Evolutionary conservation across 2,797 vertebrate species (phyloP).

Genomic region (Salmo trutta): DNA sequence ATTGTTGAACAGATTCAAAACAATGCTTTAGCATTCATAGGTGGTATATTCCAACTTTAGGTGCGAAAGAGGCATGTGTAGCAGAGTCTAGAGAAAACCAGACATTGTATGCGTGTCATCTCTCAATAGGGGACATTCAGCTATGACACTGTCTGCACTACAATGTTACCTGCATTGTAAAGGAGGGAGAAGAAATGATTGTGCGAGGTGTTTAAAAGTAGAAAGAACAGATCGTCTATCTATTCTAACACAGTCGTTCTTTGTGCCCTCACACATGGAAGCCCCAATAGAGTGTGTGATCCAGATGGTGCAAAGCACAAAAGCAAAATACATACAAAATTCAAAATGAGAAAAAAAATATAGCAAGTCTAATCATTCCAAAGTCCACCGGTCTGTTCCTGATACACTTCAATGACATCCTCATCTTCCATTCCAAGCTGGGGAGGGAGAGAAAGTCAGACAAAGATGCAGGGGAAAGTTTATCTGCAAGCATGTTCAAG

Average conservation of each 20-base stretch:
- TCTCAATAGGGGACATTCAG: background rate
- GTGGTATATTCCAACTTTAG: background rate
- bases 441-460: constrained; percentile 39
- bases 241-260: background rate
- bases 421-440: constrained; percentile 99
- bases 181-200: background rate
- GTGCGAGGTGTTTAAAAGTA: background rate
- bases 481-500: background rate
- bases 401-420: constrained; percentile 99
- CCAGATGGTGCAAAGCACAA: constrained; percentile 81
- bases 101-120: background rate
- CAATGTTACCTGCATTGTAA: constrained; percentile 8
- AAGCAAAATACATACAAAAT: constrained; percentile 68
- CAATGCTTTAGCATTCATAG: constrained; percentile 11
- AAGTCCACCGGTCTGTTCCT: constrained; percentile 98
- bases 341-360: constrained; percentile 44
- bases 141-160: background rate
- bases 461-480: background rate
- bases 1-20: constrained; percentile 20
- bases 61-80: background rate
- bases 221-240: background rate
- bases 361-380: constrained; percentile 62
- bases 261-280: constrained; percentile 45
- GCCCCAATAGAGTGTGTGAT: constrained; percentile 69
- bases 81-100: background rate